Base-by-base conservation (phyloP, 2,888 invertebrate species). In the Diarsia dahlii region DNA sequence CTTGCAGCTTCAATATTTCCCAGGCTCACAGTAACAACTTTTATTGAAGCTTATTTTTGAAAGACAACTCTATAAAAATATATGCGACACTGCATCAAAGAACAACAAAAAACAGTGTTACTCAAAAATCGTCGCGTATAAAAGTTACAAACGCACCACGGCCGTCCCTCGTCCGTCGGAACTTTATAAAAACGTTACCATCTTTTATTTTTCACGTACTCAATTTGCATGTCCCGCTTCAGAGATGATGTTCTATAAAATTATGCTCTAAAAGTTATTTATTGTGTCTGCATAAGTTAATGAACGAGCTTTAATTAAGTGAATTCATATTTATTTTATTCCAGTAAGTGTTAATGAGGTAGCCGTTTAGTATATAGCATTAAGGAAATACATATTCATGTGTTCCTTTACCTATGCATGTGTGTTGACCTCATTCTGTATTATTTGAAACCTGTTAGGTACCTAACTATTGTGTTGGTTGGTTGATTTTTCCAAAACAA, bases 191-290 rank as follows among this genome's bases (percentile, higher is more conserved):
- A 96, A 94, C 91, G 94, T 94, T 94, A 93, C 92, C 92, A 94
- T 94, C 92, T 96, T 96, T 95, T 95, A 95, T 95, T 96, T 95
- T 95, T 90, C 92, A 93, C 91, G 86, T 86, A 86, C 80, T 91
- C 93, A 95, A 96, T 96, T 96, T 95, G 95, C 96, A 96, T 95
- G 95, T 95, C 92, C 94, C 94, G 94, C 94, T 95, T 91, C 93
- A 93, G 94, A 94, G 93, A 94, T 95, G 95, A 95, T 95, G 93
- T 93, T 94, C 94, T 94, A 87, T 90, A 89, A 93, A 94, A 95
- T 95, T 95, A 95, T 95, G 91, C 93, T 91, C 89, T 90, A 90
- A 91, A 93, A 93, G 93, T 93, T 93, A 95, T 95, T 95, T 95
- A 95, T 94, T 91, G 91, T 91, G 90, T 92, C 91, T 90, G 90